These are phyloP conservation scores for Actinernus sp. DNA, from an alignment of 92 coral and sea anemone genomes.

Conservation along the genomic window DNA sequence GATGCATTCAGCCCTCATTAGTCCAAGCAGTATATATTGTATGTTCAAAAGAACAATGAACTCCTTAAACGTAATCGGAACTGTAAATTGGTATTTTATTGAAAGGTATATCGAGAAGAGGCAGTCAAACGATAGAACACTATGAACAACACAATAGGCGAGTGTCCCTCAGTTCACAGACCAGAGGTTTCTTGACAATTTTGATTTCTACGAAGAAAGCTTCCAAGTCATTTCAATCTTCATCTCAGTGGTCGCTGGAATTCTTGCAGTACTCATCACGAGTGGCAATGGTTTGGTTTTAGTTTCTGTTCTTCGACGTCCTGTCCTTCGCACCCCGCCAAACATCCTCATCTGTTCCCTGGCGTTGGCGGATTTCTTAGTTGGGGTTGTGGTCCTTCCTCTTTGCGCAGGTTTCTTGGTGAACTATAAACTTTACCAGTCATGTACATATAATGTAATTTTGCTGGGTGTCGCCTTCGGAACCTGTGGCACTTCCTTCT, in stretches of 20 bases:
- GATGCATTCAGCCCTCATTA: too few species aligned
- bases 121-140: too few species aligned
- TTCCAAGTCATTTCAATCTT: conserved; percentile 5
- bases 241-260: neutral
- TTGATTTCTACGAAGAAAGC: conserved; percentile 11
- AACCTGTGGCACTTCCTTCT: conserved; percentile 30
- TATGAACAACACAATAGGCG: too few species aligned
- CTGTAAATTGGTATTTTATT: too few species aligned
- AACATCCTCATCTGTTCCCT: conserved; percentile 48
- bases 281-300: conserved; percentile 30
- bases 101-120: too few species aligned
- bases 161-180: conserved; percentile 1
- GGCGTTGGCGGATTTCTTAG: conserved; percentile 45
- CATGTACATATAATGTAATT: conserved; percentile 26
- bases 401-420: conserved; percentile 13
- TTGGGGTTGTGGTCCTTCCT: conserved; percentile 40
- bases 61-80: too few species aligned
- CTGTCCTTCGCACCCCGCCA: conserved; percentile 41
- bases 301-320: conserved; percentile 7
- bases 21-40: too few species aligned
- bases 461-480: conserved; percentile 11
- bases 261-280: neutral
- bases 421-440: conserved; percentile 12
- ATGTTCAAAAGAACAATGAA: too few species aligned
- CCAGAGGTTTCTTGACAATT: neutral